These are phyloP conservation scores for Parapristionchus giblindavisi DNA, from an alignment of 2,888 invertebrate genomes.

Conservation along the genomic window DNA sequence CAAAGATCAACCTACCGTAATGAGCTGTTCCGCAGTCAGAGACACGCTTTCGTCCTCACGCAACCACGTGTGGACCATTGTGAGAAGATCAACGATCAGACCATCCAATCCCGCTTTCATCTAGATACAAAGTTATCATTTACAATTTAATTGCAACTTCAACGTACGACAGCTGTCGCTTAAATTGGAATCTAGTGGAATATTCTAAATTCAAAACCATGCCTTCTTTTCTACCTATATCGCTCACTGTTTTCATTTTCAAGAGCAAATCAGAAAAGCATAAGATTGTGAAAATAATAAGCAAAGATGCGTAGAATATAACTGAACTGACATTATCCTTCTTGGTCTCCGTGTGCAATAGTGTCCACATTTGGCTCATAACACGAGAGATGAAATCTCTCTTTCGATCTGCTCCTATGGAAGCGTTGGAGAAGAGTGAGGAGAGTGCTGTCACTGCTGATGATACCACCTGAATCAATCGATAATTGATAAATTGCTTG, in stretches of 20 bases:
- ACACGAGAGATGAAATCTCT: conserved; percentile 43
- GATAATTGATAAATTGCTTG: too few relatives aligned
- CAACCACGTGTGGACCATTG: conserved; percentile 63
- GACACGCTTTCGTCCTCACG: conserved; percentile 44
- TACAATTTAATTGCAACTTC: neutral
- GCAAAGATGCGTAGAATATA: neutral
- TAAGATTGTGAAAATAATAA: neutral
- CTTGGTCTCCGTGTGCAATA: conserved; percentile 47
- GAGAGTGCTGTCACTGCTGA: conserved; percentile 53
- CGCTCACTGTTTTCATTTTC: neutral
- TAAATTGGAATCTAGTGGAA: too few relatives aligned
- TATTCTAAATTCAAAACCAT: too few relatives aligned
- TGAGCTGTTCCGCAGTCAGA: conserved; percentile 43
- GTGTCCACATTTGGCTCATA: conserved; percentile 58
- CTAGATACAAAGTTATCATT: conserved; percentile 5
- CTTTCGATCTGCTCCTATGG: conserved; percentile 39
- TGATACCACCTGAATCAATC: conserved; percentile 58
- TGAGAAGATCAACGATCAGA: conserved; percentile 59
- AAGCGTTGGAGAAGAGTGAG: conserved; percentile 51
- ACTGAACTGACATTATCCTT: conserved; percentile 45
- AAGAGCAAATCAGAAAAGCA: neutral
- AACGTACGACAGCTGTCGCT: too few relatives aligned
- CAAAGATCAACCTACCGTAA: conserved; percentile 24
- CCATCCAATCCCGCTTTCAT: conserved; percentile 59
- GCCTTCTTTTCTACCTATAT: too few relatives aligned